Percentiles rank a stretch among this genome's conserved stretches.
Evolutionary conservation across 2,113 vertebrate species (phyloP).

Genomic region (Trogon surrucura): DNA sequence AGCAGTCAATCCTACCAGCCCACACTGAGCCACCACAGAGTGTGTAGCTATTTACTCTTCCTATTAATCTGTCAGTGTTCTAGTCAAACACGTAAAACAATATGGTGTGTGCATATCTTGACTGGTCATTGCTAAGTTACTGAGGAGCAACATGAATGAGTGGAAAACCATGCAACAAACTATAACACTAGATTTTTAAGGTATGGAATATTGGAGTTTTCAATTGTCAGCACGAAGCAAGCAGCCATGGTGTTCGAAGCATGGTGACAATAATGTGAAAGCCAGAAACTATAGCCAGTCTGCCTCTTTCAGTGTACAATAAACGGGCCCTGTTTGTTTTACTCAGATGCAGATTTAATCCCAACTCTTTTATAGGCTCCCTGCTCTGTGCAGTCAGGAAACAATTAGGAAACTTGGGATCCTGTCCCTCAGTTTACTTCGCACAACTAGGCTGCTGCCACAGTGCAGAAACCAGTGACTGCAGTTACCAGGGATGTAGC

Average conservation of each 20-base stretch:
- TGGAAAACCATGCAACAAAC: conserved; percentile 74
- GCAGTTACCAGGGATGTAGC: neutral
- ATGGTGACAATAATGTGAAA: conserved; percentile 37
- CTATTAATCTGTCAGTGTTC: conserved; percentile 95
- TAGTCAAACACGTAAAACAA: conserved; percentile 90
- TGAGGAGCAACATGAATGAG: conserved; percentile 76
- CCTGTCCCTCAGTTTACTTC: neutral
- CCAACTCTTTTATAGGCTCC: neutral
- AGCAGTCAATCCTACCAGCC: conserved; percentile 79
- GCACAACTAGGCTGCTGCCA: neutral
- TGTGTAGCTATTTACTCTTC: conserved; percentile 88
- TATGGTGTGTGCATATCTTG: conserved; percentile 86
- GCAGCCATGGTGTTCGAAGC: conserved; percentile 53
- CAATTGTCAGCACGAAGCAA: conserved; percentile 31
- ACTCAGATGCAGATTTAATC: conserved; percentile 48
- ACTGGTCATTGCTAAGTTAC: conserved; percentile 87
- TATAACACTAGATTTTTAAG: conserved; percentile 68
- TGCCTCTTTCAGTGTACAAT: conserved; percentile 36
- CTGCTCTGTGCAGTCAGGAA: neutral
- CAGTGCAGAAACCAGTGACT: neutral
- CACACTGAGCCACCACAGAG: conserved; percentile 77
- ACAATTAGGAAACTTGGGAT: conserved; percentile 34
- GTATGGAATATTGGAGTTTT: conserved; percentile 69
- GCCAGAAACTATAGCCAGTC: conserved; percentile 26
- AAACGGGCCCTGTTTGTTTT: conserved; percentile 27